Percentiles rank a stretch among this genome's conserved stretches.
Conservation (phyloP, 2,888 invertebrate genomes). For the Acrocera orbiculus region DNA sequence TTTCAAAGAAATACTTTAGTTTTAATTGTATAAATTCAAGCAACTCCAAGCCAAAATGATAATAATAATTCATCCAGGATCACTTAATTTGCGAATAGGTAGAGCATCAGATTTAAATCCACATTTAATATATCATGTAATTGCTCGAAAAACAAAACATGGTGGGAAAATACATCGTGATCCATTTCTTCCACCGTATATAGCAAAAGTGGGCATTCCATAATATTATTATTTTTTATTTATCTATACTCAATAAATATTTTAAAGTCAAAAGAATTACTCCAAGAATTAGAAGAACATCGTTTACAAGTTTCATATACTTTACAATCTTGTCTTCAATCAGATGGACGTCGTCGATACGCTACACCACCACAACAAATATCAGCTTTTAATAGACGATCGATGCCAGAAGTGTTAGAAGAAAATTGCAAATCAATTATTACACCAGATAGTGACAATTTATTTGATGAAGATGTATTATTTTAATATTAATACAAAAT, state of each 20-base stretch:
- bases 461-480: conserved; percentile 55
- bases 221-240: background rate
- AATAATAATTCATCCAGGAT: conserved; percentile 91
- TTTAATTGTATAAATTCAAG: conserved; percentile 26
- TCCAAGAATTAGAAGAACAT: conserved; percentile 68
- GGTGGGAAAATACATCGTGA: conserved; percentile 41
- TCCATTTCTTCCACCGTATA: conserved; percentile 45
- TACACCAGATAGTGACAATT: conserved; percentile 42
- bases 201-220: conserved; percentile 32
- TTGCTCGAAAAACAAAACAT: conserved; percentile 21
- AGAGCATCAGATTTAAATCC: conserved; percentile 81
- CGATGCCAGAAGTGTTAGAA: conserved; percentile 47
- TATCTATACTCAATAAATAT: background rate
- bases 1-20: background rate
- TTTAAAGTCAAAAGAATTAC: conserved; percentile 41
- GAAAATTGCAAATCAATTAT: conserved; percentile 43
- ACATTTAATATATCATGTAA: conserved; percentile 55
- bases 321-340: conserved; percentile 69
- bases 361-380: conserved; percentile 83
- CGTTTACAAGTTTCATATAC: conserved; percentile 68
- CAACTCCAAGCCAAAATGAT: conserved; percentile 63
- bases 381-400: conserved; percentile 68
- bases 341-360: conserved; percentile 58
- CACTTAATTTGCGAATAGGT: conserved; percentile 73
- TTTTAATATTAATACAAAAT: background rate